phyloP scores from a whole-genome alignment of 2,797 vertebrate species.

The Molothrus ater region DNA sequence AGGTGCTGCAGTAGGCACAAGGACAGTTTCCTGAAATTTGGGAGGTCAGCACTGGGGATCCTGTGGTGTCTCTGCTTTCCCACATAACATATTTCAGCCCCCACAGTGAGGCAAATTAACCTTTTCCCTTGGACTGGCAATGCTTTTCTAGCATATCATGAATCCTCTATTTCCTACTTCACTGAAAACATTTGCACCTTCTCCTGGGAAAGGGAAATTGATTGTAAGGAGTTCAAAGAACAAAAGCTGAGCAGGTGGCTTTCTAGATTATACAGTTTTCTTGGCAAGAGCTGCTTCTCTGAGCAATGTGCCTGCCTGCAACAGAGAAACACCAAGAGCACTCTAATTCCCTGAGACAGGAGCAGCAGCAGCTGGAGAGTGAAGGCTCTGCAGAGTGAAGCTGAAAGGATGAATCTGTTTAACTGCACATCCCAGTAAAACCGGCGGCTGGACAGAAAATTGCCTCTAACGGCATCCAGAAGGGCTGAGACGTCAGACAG shows the following conservation, averaged over 20 bases:
- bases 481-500: not conserved
- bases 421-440: conserved; percentile 33
- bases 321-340: not conserved
- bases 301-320: not conserved
- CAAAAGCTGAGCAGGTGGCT: conserved; percentile 43
- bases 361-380: not conserved
- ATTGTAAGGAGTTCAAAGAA: conserved; percentile 5
- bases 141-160: not conserved
- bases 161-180: not conserved
- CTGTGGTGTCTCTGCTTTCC: not conserved
- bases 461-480: not conserved
- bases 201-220: conserved; percentile 29
- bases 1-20: not conserved
- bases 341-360: not conserved
- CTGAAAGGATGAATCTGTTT: conserved; percentile 48
- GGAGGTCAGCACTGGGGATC: not conserved
- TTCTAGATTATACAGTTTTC: conserved; percentile 19
- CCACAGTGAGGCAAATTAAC: not conserved
- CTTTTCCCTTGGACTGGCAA: not conserved
- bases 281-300: conserved; percentile 35
- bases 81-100: not conserved
- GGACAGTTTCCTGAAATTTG: not conserved
- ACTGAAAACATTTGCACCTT: not conserved
- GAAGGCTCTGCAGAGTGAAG: conserved; percentile 28
- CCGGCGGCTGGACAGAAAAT: not conserved